Conservation (phyloP, 92 coral and sea anemone genomes). For the Galaxea fascicularis region DNA sequence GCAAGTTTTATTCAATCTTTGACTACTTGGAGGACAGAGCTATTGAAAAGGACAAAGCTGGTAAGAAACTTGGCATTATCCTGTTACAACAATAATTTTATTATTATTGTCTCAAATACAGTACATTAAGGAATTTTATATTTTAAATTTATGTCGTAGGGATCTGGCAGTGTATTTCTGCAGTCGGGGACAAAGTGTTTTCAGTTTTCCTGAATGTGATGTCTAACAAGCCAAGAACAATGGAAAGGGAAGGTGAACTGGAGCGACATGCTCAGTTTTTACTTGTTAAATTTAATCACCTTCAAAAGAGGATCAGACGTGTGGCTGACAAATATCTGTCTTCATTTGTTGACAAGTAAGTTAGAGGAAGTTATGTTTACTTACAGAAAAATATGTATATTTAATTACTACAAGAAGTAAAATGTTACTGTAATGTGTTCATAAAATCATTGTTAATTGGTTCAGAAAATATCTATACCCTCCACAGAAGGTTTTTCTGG, state of each 20-base stretch:
- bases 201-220: constrained; percentile 81
- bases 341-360: constrained; percentile 92
- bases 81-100: no score
- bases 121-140: no score
- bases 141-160: no score
- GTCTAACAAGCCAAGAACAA: constrained; percentile 88
- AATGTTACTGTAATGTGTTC: no score
- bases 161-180: constrained; percentile 98
- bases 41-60: constrained; percentile 98
- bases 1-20: constrained; percentile 92
- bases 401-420: no score
- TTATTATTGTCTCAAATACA: no score
- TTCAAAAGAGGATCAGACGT: constrained; percentile 89
- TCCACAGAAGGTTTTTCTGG: no score
- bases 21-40: constrained; percentile 94
- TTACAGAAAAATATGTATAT: no score
- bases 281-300: constrained; percentile 91
- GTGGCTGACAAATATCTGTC: constrained; percentile 96
- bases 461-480: no score
- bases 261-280: constrained; percentile 95
- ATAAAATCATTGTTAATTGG: no score
- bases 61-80: constrained; percentile 36
- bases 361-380: no score
- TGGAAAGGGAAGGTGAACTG: constrained; percentile 85
- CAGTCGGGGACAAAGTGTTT: constrained; percentile 94